A percentile compares a stretch with the other conserved stretches of the same genome.
phyloP scores from a whole-genome alignment of 1,140 invertebrate species.

The Alviniconcha marisindica region DNA sequence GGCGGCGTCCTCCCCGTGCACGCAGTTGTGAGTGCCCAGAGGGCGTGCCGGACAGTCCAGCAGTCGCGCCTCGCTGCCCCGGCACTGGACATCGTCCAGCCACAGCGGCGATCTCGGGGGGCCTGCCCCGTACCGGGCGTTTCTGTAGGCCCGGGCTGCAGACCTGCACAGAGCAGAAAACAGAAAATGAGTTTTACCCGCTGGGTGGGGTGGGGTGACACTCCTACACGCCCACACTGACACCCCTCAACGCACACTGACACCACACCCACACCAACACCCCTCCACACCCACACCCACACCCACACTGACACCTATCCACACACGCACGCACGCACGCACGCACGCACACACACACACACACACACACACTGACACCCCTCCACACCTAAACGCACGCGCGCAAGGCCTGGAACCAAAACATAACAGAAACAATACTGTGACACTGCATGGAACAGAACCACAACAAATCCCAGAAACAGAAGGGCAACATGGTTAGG shows the following conservation, averaged over 20 bases:
- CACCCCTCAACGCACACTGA: too few relatives aligned
- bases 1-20: not conserved
- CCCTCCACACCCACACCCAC: not conserved
- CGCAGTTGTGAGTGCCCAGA: not conserved
- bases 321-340: not conserved
- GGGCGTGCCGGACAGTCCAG: not conserved
- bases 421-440: too few relatives aligned
- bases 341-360: slow-evolving; percentile 17
- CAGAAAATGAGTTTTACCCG: not conserved
- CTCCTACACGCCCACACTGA: too few relatives aligned
- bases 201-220: too few relatives aligned
- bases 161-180: not conserved
- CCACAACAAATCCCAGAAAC: too few relatives aligned
- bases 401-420: too few relatives aligned
- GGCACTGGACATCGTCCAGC: not conserved
- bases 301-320: not conserved
- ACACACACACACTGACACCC: not conserved
- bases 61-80: not conserved
- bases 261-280: too few relatives aligned
- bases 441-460: too few relatives aligned
- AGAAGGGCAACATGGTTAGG: too few relatives aligned
- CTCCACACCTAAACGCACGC: not conserved
- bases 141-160: too few relatives aligned
- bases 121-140: too few relatives aligned
- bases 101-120: too few relatives aligned